Conservation (phyloP, 2,113 vertebrate species). For the Buteo buteo region DNA sequence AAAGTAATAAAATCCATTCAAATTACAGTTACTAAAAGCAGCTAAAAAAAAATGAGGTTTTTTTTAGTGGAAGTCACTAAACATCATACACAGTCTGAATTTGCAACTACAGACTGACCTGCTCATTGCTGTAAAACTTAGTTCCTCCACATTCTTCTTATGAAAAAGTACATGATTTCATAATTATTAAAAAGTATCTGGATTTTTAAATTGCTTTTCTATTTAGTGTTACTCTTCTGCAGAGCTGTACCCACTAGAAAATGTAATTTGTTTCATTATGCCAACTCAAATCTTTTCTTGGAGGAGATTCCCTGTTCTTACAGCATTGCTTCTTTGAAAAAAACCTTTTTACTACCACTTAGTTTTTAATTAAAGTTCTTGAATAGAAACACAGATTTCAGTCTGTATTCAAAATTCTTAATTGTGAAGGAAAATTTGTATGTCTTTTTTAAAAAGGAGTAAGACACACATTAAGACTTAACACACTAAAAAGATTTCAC, state of each 20-base stretch:
- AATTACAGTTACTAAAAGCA: not conserved
- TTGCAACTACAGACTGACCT: not conserved
- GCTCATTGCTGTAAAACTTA: not conserved
- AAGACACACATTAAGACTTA: not conserved
- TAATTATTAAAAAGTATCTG: not conserved
- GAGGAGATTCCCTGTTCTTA: not conserved
- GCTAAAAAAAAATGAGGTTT: not conserved
- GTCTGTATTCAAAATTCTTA: not conserved
- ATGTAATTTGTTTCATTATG: not conserved
- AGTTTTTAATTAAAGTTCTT: not conserved
- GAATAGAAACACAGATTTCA: not conserved
- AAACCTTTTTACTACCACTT: not conserved
- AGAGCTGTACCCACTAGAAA: not conserved
- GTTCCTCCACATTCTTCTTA: not conserved
- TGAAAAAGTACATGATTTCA: not conserved
- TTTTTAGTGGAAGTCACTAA: not conserved
- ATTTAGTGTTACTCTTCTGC: not conserved
- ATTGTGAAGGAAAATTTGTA: not conserved
- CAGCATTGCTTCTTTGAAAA: not conserved
- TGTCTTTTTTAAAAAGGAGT: not conserved
- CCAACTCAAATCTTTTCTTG: not conserved
- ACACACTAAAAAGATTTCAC: not conserved
- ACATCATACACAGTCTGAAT: not conserved
- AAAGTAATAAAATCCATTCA: not conserved
- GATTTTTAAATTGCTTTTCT: not conserved